phyloP scores from a whole-genome alignment of 1,140 invertebrate species.

The Calosoma granatense region DNA sequence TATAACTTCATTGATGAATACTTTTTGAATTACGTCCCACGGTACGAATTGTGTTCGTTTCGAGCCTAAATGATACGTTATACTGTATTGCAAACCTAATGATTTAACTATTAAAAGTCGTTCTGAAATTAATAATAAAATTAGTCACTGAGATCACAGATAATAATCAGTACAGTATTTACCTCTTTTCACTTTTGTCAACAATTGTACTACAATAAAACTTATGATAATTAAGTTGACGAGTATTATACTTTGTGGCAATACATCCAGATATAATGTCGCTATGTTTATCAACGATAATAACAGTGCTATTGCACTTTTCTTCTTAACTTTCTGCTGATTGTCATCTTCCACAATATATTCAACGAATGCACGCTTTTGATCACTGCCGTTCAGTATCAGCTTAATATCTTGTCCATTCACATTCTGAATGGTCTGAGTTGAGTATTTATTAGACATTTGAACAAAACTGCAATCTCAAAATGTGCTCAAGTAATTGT shows the following conservation, averaged over 20 bases:
- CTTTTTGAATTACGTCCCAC: slow-evolving; percentile 39
- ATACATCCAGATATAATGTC: neutral
- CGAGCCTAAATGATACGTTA: slow-evolving; percentile 32
- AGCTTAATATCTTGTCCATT: neutral
- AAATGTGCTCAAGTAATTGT: neutral
- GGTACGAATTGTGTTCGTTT: slow-evolving; percentile 38
- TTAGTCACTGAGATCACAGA: slow-evolving; percentile 13
- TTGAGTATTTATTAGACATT: neutral
- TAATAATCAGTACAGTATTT: slow-evolving; percentile 11
- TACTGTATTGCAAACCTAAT: slow-evolving; percentile 41
- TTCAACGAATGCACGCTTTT: slow-evolving; percentile 21
- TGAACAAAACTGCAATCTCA: slow-evolving; percentile 9
- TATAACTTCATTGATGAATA: slow-evolving; percentile 52
- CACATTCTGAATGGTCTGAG: slow-evolving; percentile 4
- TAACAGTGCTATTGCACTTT: neutral
- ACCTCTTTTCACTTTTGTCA: slow-evolving; percentile 14
- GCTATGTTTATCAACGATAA: neutral
- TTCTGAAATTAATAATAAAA: slow-evolving; percentile 32
- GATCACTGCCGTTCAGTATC: neutral
- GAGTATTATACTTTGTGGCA: neutral
- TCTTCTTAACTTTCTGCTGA: neutral
- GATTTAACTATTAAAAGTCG: slow-evolving; percentile 40
- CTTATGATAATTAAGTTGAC: neutral
- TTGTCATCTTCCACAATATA: neutral
- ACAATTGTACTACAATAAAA: slow-evolving; percentile 9